Conservation (phyloP, 2,888 invertebrate genomes). For the Netelia inedita region DNA sequence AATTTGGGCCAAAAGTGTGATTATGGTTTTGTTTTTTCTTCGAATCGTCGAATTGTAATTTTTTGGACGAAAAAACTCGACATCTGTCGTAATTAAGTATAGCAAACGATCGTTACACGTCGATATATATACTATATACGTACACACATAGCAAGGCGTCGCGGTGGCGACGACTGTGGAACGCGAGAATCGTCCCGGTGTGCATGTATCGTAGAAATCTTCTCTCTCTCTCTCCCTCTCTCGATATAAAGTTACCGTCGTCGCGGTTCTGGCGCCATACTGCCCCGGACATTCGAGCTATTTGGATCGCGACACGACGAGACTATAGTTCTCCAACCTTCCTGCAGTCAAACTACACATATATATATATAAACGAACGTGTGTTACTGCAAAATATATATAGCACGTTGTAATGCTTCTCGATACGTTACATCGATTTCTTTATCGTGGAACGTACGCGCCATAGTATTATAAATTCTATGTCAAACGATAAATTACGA, state of each 20-base stretch:
- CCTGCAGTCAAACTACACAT: constrained; percentile 47
- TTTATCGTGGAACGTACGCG: not conserved
- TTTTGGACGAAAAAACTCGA: too few species aligned
- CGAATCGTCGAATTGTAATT: too few species aligned
- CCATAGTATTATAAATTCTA: too few species aligned
- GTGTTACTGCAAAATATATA: constrained; percentile 14
- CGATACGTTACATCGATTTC: constrained; percentile 30
- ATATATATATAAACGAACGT: not conserved
- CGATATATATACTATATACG: not conserved
- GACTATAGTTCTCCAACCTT: constrained; percentile 36
- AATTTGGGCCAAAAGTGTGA: too few species aligned
- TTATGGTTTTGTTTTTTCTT: too few species aligned
- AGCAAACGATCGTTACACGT: too few species aligned
- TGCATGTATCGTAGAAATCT: constrained; percentile 47
- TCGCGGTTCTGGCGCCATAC: constrained; percentile 76
- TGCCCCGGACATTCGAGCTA: constrained; percentile 75
- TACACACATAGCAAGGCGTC: constrained; percentile 39
- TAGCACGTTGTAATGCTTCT: constrained; percentile 9
- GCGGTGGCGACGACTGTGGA: constrained; percentile 55
- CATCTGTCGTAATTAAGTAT: too few species aligned
- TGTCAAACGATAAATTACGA: too few species aligned
- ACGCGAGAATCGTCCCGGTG: constrained; percentile 51
- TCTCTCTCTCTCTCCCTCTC: constrained; percentile 59
- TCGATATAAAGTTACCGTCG: constrained; percentile 79
- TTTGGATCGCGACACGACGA: constrained; percentile 71